Evolutionary conservation across 2,888 invertebrate species (phyloP).

Genomic region (Caenorhabditis uteleia): DNA sequence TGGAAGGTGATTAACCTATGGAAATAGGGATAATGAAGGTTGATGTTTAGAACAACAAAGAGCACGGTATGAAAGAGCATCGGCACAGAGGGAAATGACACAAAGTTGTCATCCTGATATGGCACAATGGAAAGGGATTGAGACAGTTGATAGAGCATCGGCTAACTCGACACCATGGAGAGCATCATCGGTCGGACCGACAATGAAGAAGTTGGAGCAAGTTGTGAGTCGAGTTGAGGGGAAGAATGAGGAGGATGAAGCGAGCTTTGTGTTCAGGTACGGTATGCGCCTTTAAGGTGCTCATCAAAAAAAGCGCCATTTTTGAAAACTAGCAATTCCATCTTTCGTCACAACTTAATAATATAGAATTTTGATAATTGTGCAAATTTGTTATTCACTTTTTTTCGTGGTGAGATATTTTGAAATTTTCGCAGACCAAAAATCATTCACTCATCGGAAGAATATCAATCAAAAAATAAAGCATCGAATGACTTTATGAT

Average conservation of each 20-base stretch:
- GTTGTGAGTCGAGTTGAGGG: constrained; percentile 45
- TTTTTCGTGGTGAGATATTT: neutral
- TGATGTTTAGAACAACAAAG: constrained; percentile 29
- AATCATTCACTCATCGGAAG: constrained; percentile 29
- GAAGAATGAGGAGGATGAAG: constrained; percentile 40
- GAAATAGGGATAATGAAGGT: neutral
- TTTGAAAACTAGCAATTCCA: neutral
- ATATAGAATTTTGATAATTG: too few species aligned
- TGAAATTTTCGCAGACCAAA: constrained; percentile 24
- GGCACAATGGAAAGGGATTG: constrained; percentile 45
- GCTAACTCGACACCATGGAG: constrained; percentile 39
- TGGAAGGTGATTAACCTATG: constrained; percentile 11
- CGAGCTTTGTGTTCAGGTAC: constrained; percentile 51
- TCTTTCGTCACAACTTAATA: too few species aligned
- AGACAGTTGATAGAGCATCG: constrained; percentile 23
- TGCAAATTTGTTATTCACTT: neutral
- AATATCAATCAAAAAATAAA: constrained; percentile 21
- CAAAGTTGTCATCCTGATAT: constrained; percentile 55
- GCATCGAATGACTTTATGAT: constrained; percentile 28
- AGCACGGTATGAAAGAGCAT: constrained; percentile 34
- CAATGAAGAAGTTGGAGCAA: constrained; percentile 48
- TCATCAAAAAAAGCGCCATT: neutral
- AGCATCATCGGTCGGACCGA: constrained; percentile 49
- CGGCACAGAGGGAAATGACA: constrained; percentile 48
- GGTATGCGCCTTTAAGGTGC: constrained; percentile 1